These are phyloP conservation scores for Rallus limicola DNA, from an alignment of 2,113 vertebrate genomes.

Conservation along the genomic window DNA sequence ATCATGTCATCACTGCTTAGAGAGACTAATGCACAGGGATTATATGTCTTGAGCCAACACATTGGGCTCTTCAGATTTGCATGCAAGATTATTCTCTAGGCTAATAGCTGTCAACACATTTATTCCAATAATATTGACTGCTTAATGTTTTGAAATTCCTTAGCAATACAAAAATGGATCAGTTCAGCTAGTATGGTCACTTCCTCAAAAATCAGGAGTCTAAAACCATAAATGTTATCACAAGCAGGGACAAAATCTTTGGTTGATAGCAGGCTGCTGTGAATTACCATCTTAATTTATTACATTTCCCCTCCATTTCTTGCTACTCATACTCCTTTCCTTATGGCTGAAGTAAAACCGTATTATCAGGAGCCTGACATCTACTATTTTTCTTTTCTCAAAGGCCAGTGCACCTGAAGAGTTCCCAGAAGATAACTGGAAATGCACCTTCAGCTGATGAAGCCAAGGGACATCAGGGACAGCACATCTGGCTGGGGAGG, in stretches of 20 bases:
- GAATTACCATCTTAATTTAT: not conserved
- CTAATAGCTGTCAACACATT: slow-evolving; percentile 1
- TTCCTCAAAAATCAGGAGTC: not conserved
- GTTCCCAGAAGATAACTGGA: not conserved
- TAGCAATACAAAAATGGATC: not conserved
- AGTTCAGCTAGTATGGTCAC: not conserved
- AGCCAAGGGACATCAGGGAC: not conserved
- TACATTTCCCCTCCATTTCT: not conserved
- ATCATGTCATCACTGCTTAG: not conserved
- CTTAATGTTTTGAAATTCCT: not conserved
- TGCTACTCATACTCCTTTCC: not conserved
- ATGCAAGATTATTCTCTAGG: not conserved
- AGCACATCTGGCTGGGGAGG: not conserved
- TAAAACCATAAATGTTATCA: not conserved
- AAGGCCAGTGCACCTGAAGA: not conserved
- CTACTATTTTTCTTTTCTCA: not conserved
- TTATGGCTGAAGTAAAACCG: not conserved
- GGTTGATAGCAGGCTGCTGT: not conserved
- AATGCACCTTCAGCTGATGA: not conserved
- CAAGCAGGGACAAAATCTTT: not conserved
- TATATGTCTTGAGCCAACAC: not conserved
- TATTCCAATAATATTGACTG: not conserved
- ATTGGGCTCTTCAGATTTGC: not conserved
- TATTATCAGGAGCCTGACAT: not conserved
- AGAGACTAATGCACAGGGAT: not conserved